Evolutionary conservation across 2,113 vertebrate genomes (phyloP), one percentile per base, ranked within the genome.

Genomic region (Melozone crissalis): DNA sequence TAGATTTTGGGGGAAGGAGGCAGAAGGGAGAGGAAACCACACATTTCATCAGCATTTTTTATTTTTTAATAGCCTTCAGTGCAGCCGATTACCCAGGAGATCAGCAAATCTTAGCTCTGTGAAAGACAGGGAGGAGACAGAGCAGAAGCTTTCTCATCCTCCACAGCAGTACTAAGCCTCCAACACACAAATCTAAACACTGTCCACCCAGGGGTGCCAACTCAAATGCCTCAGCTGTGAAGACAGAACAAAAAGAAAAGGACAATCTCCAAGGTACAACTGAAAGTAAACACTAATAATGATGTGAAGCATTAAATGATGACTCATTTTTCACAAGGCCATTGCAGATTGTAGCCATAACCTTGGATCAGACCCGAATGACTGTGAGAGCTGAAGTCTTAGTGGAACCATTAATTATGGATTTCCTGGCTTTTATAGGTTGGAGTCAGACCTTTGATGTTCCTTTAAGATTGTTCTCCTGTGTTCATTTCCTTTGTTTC

Each of bases 401-500:
- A 90, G 90, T 90, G 92, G 95, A 93, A 94, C 31, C 58, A 97
- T 96, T 96, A 97, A 96, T 97, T 96, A 96, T 76, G 49, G 93
- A 94, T 94, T 97, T 97, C 92, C 96, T 96, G 96, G 61, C 80
- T 94, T 97, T 97, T 94, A 92, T 91, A 95, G 66, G 86, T 66
- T 91, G 66, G 62, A 96, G 61, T 92, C 83, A 92, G 86, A 95
- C 84, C 88, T 97, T 95, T 96, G 95, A 96, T 96, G 95, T 95
- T 90, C 83, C 95, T 93, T 90, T 93, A 96, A 91, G 90, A 92
- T 94, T 95, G 92, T 89, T 97, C 95, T 96, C 73, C 80, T 84
- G 66, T 82, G 90, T 93, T 96, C 90, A 97, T 96, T 97, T 97
- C 93, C 95, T 95, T 96, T 94, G 95, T 96, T 97, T 96, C 95